A percentile compares a stretch with the other conserved stretches of the same genome.
These are phyloP conservation scores for Acrossocheilus fasciatus DNA, from an alignment of 2,797 vertebrate species.

Conservation along the genomic window DNA sequence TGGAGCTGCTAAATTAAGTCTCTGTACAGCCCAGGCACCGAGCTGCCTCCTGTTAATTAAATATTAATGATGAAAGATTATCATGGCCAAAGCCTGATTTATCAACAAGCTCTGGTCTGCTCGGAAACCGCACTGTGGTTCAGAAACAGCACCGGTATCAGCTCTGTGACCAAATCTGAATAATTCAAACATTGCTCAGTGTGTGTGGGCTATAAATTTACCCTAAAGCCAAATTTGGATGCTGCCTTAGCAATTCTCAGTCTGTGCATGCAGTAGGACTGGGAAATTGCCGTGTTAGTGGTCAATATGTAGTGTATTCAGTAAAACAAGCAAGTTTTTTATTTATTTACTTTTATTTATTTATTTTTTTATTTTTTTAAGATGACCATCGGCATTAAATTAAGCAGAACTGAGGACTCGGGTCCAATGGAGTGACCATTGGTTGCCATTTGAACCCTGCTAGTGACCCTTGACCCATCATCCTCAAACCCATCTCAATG, in stretches of 20 bases:
- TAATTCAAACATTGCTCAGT: slow-evolving; percentile 35
- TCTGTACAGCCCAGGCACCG: slow-evolving; percentile 34
- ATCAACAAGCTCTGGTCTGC: slow-evolving; percentile 83
- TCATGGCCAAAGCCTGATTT: slow-evolving; percentile 84
- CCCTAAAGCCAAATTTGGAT: slow-evolving; percentile 1
- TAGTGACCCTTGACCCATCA: slow-evolving; percentile 82
- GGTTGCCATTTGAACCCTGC: slow-evolving; percentile 83
- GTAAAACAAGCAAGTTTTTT: not conserved
- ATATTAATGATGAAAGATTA: slow-evolving; percentile 86
- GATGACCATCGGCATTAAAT: not conserved
- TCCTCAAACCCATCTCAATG: slow-evolving; percentile 79
- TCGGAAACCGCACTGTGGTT: slow-evolving; percentile 66
- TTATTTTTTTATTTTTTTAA: not conserved
- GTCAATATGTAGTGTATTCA: not conserved
- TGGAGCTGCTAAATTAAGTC: slow-evolving; percentile 34
- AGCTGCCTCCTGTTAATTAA: slow-evolving; percentile 81
- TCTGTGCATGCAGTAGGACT: not conserved
- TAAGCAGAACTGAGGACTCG: not conserved
- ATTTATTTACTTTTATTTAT: not conserved
- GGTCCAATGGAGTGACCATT: slow-evolving; percentile 70
- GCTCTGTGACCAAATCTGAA: slow-evolving; percentile 37
- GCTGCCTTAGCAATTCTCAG: not conserved
- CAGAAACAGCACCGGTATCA: slow-evolving; percentile 34
- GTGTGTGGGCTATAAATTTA: slow-evolving; percentile 2
- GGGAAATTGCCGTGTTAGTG: not conserved